These are phyloP conservation scores for Acanthopagrus latus DNA, from an alignment of 2,797 vertebrate species.

Conservation along the genomic window DNA sequence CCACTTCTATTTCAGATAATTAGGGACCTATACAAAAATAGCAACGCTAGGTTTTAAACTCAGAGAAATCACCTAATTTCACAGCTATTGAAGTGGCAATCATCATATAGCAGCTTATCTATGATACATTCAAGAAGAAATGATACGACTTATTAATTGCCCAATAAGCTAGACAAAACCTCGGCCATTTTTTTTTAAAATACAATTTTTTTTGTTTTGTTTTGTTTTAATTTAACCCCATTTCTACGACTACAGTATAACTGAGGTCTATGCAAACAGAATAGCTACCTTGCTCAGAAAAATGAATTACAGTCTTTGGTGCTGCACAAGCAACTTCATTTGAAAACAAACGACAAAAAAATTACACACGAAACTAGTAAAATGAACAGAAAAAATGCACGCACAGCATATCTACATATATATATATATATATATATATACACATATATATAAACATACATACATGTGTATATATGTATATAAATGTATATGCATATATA, in stretches of 20 bases:
- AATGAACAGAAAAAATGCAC: conserved; percentile 79
- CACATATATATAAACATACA: conserved; percentile 79
- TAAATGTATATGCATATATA: too few species aligned
- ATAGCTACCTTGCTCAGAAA: conserved; percentile 99
- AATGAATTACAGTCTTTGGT: conserved; percentile 99
- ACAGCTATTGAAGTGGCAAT: conserved; percentile 99
- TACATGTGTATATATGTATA: neutral
- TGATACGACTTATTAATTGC: conserved; percentile 99
- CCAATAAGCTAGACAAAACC: conserved; percentile 97
- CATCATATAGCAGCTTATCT: conserved; percentile 99
- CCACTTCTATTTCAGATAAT: conserved; percentile 97
- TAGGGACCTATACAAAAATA: conserved; percentile 96
- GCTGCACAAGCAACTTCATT: conserved; percentile 99
- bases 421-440: conserved; percentile 39
- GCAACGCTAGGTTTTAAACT: conserved; percentile 94
- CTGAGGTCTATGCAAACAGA: conserved; percentile 96
- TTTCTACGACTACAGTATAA: conserved; percentile 94
- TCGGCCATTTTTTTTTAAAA: conserved; percentile 87
- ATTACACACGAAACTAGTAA: conserved; percentile 85
- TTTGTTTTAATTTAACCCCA: conserved; percentile 85
- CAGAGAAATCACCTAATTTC: conserved; percentile 98
- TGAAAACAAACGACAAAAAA: conserved; percentile 82
- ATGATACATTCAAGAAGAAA: conserved; percentile 99
- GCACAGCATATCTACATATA: conserved; percentile 82
- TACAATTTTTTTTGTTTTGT: conserved; percentile 68